Percentiles rank a stretch among this genome's conserved stretches.
phyloP scores from a whole-genome alignment of 2,113 vertebrate species.

The Oryzias javanicus region DNA sequence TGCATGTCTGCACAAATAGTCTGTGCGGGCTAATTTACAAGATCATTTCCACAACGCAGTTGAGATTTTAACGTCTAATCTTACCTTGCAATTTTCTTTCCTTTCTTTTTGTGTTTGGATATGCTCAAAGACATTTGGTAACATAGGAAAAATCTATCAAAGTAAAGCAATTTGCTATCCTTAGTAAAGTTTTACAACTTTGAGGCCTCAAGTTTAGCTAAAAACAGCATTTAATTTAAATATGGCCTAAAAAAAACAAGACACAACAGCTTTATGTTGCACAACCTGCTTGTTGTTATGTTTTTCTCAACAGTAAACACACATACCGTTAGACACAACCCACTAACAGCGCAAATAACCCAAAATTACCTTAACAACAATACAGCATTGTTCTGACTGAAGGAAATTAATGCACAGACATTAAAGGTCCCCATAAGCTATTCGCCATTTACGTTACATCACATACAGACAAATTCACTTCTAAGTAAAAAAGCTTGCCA shows the following conservation, averaged over 20 bases:
- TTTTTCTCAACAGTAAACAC: not conserved
- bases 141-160: constrained; percentile 1
- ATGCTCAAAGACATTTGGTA: not conserved
- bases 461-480: no score
- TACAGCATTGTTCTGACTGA: not conserved
- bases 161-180: constrained; percentile 30
- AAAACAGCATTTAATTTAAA: not conserved
- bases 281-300: constrained; percentile 2
- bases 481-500: no score
- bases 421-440: not conserved
- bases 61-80: constrained; percentile 36
- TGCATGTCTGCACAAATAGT: constrained; percentile 17
- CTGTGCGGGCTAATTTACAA: constrained; percentile 44
- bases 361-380: not conserved
- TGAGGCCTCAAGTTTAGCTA: constrained; percentile 26
- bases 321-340: no score
- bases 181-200: constrained; percentile 39
- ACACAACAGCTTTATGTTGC: not conserved
- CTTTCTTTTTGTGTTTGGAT: constrained; percentile 12
- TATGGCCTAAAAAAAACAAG: not conserved
- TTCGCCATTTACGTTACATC: no score
- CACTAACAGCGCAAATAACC: not conserved
- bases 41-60: constrained; percentile 30
- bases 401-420: not conserved
- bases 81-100: constrained; percentile 42